A percentile compares a stretch with the other conserved stretches of the same genome.
Evolutionary conservation across 2,888 invertebrate species (phyloP).

Genomic region (Acholoe squamosa): DNA sequence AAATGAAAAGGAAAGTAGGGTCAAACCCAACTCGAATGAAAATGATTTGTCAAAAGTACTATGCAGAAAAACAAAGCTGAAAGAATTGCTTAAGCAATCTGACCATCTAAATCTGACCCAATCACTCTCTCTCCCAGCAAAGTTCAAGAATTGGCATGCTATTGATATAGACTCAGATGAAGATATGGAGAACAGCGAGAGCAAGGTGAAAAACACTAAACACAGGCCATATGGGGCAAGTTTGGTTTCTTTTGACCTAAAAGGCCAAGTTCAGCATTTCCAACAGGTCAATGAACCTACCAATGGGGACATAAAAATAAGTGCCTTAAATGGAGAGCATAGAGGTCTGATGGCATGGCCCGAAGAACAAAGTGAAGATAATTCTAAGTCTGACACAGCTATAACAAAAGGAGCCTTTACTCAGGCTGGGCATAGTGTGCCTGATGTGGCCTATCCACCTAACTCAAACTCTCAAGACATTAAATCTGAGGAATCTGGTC

Average conservation of each 20-base stretch:
- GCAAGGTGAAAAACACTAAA: conserved; percentile 17
- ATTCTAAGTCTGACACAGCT: too few relatives aligned
- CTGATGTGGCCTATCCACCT: too few relatives aligned
- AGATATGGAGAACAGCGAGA: conserved; percentile 23
- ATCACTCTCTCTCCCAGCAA: conserved; percentile 61
- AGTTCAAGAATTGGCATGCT: conserved; percentile 53
- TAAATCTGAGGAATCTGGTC: too few relatives aligned
- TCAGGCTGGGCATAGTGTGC: too few relatives aligned
- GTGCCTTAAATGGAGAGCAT: too few relatives aligned
- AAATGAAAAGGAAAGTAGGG: neutral
- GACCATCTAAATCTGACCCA: neutral
- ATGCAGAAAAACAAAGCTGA: neutral
- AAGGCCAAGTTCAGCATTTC: neutral
- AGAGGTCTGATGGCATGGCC: too few relatives aligned
- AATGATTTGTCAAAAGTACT: too few relatives aligned
- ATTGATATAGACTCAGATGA: conserved; percentile 63
- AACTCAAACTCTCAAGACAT: too few relatives aligned
- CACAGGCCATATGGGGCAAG: conserved; percentile 50
- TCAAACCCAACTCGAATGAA: neutral
- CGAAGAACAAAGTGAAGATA: neutral
- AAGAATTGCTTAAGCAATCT: neutral
- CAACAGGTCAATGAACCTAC: neutral
- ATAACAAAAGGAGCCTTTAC: too few relatives aligned
- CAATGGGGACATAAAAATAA: too few relatives aligned
- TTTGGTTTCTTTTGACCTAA: neutral